Base-by-base conservation (phyloP, 2,888 invertebrate species). In the Yponomeuta malinellus region DNA sequence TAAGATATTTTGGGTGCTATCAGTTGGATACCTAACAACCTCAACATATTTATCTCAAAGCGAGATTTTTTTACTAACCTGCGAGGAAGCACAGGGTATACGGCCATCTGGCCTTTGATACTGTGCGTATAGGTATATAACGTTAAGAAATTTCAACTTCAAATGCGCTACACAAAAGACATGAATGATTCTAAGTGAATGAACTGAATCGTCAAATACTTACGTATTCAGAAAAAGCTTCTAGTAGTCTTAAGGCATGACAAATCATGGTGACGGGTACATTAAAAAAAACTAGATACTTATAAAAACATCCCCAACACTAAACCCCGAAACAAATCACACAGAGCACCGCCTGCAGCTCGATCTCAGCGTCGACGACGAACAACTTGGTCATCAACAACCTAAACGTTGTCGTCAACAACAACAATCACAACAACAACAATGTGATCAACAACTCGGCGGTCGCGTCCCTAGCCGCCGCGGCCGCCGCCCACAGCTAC, bases 301-400 rank as follows among this genome's bases (percentile, higher is more conserved):
- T n/a, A 5, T 12, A 33, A n/a, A 52, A 52, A 52, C 10, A 52
- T 1, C 52, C 33, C 31, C 48, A 48, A 69, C 68, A 71, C 70
- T 72, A 71, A 72, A 71, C 69, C 70, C 59, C 71, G 29, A 70
- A 48, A 33, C 8, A 33, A 65, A 71, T 71, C 70, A 71, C 76
- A 85, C 92, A 93, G 88, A 90, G 84, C 78, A 84, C 90, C 73
- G 86, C 92, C 75, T 89, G 89, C 76, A 87, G 92, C 12, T 90
- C 92, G 23, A 88, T 86, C 68, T 90, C 93, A 71, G 92, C 92
- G 74, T 92, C 93, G 72, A 90, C 93, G 70, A 93, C 93, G 72
- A 93, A 92, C 88, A 93, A 87, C 83, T 84, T 93, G 74, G 89
- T 91, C 77, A 92, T 90, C 87, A 92, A 90, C 87, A 92, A 89